phyloP scores from a whole-genome alignment of 1,140 invertebrate species.

The Diprion similis region DNA sequence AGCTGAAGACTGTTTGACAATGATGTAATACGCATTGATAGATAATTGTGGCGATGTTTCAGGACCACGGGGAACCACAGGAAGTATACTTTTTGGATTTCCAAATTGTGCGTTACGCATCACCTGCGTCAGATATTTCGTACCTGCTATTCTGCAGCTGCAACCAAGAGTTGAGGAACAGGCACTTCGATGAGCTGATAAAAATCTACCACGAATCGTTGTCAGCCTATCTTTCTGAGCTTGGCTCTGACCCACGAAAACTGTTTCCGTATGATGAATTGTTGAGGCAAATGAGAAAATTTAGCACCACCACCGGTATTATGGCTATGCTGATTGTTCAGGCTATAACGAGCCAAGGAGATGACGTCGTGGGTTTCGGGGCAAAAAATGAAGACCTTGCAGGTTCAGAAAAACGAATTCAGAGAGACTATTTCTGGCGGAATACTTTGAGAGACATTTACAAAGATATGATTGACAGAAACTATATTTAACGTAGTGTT shows the following conservation, averaged over 20 bases:
- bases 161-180: constrained; percentile 54
- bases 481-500: not conserved
- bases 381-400: not conserved
- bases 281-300: constrained; percentile 45
- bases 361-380: constrained; percentile 40
- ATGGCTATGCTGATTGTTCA: constrained; percentile 51
- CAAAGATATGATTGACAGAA: constrained; percentile 10
- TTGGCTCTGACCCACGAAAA: constrained; percentile 49
- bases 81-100: constrained; percentile 64
- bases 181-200: constrained; percentile 59
- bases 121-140: constrained; percentile 65
- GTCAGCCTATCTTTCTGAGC: constrained; percentile 24
- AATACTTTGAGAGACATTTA: not conserved
- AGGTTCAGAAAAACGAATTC: not conserved
- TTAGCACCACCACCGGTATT: constrained; percentile 46
- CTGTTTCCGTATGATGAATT: constrained; percentile 59
- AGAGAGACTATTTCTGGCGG: constrained; percentile 3
- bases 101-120: constrained; percentile 64
- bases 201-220: constrained; percentile 39
- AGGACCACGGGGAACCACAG: constrained; percentile 38
- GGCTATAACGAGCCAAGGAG: constrained; percentile 40
- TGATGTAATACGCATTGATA: not conserved
- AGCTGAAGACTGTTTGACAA: constrained; percentile 25
- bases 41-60: constrained; percentile 25
- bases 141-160: constrained; percentile 67